Base-by-base conservation (phyloP, 2,113 vertebrate species). In the Ictalurus punctatus region DNA sequence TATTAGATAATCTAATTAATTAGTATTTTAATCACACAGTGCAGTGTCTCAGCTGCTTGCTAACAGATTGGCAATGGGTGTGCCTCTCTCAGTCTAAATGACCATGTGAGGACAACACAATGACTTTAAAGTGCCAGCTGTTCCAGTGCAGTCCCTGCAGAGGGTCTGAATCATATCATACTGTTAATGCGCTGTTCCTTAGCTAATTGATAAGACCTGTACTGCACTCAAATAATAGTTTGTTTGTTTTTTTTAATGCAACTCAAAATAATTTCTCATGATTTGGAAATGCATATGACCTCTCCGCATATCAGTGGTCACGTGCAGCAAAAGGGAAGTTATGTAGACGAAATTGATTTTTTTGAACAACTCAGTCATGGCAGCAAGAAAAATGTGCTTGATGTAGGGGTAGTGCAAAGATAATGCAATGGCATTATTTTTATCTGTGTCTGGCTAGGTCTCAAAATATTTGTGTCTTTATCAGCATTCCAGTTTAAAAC, bases 1-100 rank as follows among this genome's bases (percentile, higher is more conserved):
- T 73, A 90, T 88, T 67, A 74, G 40, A 85, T 88, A n/a, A 88
- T 85, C 85, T 85, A 87, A 90, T 90, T 82, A 88, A 52, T 74
- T n/a, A 73, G 54, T 84, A 65, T 81, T 88, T 88, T 81, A 90
- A 90, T 88, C 56, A 73, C 56, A 80, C 27, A 14, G 13, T 73
- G 65, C 67, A 56, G 67, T 56, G n/a, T 34, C n/a, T 85, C 67
- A 85, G 67, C 44, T 85, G 48, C 21, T 85, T 54, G 65, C 27
- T 71, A 30, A 21, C 6, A 54, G 37, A 48, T 13, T 85, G 44
- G 3, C 52, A 71, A 85, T 76, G 25, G 10, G 30, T 85, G 65
- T 71, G 27, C 44, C 17, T 56, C 17, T 23, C 7, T 54, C 19
- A 30, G n/a, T 56, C 3, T 54, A 85, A 85, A 85, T 69, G 25